These are phyloP conservation scores for Sandelia bainsii DNA, from an alignment of 2,797 vertebrate genomes.

Conservation along the genomic window DNA sequence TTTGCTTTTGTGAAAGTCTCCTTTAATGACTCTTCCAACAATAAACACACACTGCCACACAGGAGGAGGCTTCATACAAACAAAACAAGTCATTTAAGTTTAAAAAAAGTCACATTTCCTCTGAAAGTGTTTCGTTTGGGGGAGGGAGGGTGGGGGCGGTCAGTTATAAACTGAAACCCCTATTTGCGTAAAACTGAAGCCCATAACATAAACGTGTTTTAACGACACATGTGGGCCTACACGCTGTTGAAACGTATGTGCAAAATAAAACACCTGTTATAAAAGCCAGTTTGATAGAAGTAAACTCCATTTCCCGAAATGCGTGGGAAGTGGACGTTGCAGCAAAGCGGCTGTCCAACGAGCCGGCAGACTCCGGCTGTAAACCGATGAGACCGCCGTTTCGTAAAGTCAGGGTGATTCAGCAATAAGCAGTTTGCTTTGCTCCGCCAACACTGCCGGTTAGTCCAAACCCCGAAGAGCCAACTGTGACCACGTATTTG, in stretches of 20 bases:
- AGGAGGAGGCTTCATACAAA: background rate
- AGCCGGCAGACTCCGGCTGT: slow-evolving; percentile 60
- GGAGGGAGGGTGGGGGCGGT: too few species aligned
- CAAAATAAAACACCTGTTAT: slow-evolving; percentile 7
- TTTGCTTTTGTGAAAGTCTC: too few species aligned
- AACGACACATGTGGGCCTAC: background rate
- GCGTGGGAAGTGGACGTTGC: slow-evolving; percentile 68
- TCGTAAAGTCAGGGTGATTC: slow-evolving; percentile 88
- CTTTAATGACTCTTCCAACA: background rate
- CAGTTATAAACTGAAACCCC: background rate
- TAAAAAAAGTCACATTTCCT: background rate
- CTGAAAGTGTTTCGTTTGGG: background rate
- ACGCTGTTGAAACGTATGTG: background rate
- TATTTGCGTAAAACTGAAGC: background rate
- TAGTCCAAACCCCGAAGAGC: slow-evolving; percentile 32
- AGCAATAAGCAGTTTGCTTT: slow-evolving; percentile 80
- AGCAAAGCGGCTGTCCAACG: slow-evolving; percentile 55
- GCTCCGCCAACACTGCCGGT: slow-evolving; percentile 42
- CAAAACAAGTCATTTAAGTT: background rate
- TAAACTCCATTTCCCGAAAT: slow-evolving; percentile 73
- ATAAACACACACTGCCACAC: background rate
- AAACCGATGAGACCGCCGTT: slow-evolving; percentile 72
- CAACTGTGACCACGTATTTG: slow-evolving; percentile 30
- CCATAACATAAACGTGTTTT: background rate
- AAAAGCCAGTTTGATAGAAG: slow-evolving; percentile 12